Evolutionary conservation across 2,888 invertebrate species (phyloP).

Genomic region (Peribatodes rhomboidaria): DNA sequence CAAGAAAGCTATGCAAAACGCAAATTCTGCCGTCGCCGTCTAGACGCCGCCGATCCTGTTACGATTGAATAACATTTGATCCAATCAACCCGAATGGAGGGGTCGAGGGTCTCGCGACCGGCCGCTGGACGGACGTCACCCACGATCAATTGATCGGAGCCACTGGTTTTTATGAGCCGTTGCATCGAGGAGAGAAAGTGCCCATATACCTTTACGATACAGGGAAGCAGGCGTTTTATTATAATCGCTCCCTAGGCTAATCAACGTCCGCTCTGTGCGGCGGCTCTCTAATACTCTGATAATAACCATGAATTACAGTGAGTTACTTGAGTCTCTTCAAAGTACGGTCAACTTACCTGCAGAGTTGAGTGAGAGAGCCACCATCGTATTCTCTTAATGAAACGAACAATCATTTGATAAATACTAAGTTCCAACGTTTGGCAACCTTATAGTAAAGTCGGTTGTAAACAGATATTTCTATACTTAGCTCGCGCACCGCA

Average conservation of each 20-base stretch:
- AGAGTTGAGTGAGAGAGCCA: neutral
- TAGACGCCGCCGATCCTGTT: slow-evolving; percentile 76
- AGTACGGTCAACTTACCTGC: neutral
- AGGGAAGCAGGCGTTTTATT: slow-evolving; percentile 36
- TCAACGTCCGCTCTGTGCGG: neutral
- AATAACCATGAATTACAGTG: neutral
- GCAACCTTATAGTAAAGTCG: no score
- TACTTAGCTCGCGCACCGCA: neutral
- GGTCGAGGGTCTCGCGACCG: slow-evolving; percentile 78
- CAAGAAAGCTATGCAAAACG: slow-evolving; percentile 82
- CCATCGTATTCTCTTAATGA: neutral
- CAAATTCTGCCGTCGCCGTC: slow-evolving; percentile 83
- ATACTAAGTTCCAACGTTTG: no score
- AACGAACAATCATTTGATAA: neutral
- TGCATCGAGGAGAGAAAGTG: slow-evolving; percentile 55
- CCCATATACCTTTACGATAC: slow-evolving; percentile 41
- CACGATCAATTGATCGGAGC: slow-evolving; percentile 70
- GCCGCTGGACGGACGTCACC: slow-evolving; percentile 57
- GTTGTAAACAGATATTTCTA: neutral
- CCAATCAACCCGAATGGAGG: slow-evolving; percentile 81
- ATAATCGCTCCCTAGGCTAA: slow-evolving; percentile 1
- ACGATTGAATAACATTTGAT: slow-evolving; percentile 84
- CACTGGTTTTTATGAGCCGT: slow-evolving; percentile 57
- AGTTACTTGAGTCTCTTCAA: neutral
- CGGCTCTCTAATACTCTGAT: neutral